Conservation (phyloP, 2,888 invertebrate genomes). For the Patella depressa region DNA sequence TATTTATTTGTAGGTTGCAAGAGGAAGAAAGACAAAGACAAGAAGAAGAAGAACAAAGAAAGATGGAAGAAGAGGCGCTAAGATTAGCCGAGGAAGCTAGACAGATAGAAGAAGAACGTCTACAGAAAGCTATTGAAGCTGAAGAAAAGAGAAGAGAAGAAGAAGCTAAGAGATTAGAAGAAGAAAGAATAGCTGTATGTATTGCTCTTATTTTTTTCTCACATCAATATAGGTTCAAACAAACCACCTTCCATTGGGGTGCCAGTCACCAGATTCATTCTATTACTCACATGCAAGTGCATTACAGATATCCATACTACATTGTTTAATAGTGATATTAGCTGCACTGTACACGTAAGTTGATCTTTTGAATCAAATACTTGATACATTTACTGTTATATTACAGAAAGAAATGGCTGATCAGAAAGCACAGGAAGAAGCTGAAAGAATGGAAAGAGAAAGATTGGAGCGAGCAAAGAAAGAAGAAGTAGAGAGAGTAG, state of each 20-base stretch:
- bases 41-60: conserved; percentile 88
- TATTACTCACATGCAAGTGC: too few species aligned
- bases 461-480: conserved; percentile 85
- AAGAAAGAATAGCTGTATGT: conserved; percentile 62
- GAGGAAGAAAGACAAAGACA: conserved; percentile 80
- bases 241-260: too few species aligned
- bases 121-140: conserved; percentile 85
- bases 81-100: conserved; percentile 81
- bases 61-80: conserved; percentile 83
- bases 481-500: conserved; percentile 91
- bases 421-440: conserved; percentile 69
- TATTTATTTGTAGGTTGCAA: conserved; percentile 75
- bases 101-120: conserved; percentile 86
- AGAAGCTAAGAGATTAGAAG: conserved; percentile 73
- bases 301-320: too few species aligned
- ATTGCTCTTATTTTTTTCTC: background rate
- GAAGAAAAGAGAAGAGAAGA: conserved; percentile 79
- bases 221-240: background rate
- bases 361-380: too few species aligned
- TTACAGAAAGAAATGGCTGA: conserved; percentile 83
- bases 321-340: too few species aligned
- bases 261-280: too few species aligned
- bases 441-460: conserved; percentile 80
- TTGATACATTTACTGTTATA: background rate
- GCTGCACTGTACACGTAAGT: too few species aligned